Evolutionary conservation across 2,113 vertebrate species (phyloP).

Genomic region (Campylorhamphus procurvoides): DNA sequence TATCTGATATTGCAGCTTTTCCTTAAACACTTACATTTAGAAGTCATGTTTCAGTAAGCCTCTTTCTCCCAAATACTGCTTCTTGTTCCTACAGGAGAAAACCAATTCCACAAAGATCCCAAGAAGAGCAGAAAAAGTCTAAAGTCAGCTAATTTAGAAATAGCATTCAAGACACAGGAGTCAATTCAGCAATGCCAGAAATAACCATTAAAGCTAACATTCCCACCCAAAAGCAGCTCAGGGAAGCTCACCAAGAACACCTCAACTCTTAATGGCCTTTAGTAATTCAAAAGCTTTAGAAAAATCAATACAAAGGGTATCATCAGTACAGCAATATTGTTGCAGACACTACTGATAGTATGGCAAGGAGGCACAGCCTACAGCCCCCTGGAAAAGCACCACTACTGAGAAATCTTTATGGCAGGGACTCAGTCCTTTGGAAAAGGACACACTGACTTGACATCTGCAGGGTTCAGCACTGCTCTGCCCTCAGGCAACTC

Average conservation of each 20-base stretch:
- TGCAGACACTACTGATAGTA: not conserved
- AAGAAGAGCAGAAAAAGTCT: not conserved
- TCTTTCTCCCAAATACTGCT: not conserved
- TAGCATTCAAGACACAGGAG: not conserved
- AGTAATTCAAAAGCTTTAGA: not conserved
- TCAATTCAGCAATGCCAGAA: not conserved
- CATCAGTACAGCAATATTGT: not conserved
- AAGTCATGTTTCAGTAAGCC: not conserved
- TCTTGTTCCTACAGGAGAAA: not conserved
- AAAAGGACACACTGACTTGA: not conserved
- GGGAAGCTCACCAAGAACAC: not conserved
- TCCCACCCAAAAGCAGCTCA: not conserved
- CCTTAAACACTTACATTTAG: constrained; percentile 7
- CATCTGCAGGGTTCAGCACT: not conserved
- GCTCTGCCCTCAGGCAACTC: not conserved
- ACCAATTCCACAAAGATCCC: not conserved
- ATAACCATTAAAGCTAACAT: not conserved
- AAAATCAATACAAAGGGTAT: rapidly evolving
- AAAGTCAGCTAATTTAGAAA: constrained; percentile 15
- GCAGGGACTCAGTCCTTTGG: not conserved
- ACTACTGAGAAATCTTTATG: not conserved
- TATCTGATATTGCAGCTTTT: not conserved
- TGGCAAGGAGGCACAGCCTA: not conserved
- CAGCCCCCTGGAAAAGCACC: not conserved
- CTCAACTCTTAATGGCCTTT: not conserved